Conservation (phyloP, 2,113 vertebrate genomes). For the Emydura subglobosa region DNA sequence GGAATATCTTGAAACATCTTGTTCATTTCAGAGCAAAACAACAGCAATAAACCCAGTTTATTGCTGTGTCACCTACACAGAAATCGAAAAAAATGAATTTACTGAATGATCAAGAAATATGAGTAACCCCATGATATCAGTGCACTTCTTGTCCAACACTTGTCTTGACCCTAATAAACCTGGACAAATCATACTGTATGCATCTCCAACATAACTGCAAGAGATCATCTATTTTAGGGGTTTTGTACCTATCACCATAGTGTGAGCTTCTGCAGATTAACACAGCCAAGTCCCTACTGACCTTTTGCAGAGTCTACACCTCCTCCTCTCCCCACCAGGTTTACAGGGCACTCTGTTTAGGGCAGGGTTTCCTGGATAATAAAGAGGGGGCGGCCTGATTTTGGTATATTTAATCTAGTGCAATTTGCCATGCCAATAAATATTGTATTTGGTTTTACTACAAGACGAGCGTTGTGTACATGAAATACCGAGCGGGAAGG, state of each 20-base stretch:
- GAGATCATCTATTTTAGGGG: neutral
- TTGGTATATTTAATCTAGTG: neutral
- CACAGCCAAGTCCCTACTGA: neutral
- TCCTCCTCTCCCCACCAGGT: neutral
- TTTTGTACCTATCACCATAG: too few relatives aligned
- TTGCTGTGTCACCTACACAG: neutral
- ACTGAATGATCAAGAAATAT: neutral
- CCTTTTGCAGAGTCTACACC: neutral
- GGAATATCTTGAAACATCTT: neutral
- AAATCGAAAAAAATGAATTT: rapidly evolving
- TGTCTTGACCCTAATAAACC: neutral
- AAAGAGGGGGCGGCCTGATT: neutral
- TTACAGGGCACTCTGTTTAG: neutral
- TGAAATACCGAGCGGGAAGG: neutral
- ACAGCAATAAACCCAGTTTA: neutral
- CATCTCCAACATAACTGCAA: neutral
- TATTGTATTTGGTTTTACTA: neutral
- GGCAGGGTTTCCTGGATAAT: too few relatives aligned
- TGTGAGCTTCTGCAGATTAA: neutral
- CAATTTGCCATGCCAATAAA: neutral
- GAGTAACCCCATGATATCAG: neutral
- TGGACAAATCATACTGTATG: rapidly evolving
- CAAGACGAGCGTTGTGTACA: neutral
- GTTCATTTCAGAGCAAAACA: neutral
- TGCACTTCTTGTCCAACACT: rapidly evolving